phyloP scores from a whole-genome alignment of 2,888 invertebrate genomes.

The Orthosia cruda region DNA sequence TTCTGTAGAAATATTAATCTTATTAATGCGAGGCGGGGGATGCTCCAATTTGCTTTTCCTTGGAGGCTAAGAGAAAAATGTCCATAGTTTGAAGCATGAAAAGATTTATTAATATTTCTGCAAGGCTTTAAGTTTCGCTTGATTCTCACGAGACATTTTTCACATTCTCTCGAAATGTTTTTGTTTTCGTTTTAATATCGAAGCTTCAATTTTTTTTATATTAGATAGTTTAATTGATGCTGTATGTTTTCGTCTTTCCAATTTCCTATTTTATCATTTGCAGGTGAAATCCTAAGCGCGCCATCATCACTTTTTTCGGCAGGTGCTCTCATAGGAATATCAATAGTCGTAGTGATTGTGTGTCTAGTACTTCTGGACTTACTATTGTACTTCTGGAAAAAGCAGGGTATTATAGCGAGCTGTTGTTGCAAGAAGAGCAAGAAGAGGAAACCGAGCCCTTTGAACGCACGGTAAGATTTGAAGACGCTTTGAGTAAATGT shows the following conservation, averaged over 20 bases:
- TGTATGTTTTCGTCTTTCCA: no score
- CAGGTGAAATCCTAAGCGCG: slow-evolving; percentile 27
- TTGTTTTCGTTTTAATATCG: no score
- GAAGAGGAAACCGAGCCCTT: slow-evolving; percentile 84
- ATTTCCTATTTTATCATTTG: not conserved
- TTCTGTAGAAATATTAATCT: slow-evolving; percentile 1
- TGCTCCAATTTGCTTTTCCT: not conserved
- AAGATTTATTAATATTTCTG: slow-evolving; percentile 3
- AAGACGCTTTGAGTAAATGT: not conserved
- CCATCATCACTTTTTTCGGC: slow-evolving; percentile 89
- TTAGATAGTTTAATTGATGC: no score
- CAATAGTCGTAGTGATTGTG: slow-evolving; percentile 94
- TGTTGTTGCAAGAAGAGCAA: slow-evolving; percentile 93
- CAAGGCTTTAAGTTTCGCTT: not conserved
- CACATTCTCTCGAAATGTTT: no score
- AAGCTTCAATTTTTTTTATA: no score
- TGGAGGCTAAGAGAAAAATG: not conserved
- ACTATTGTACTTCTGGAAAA: slow-evolving; percentile 93
- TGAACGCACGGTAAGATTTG: slow-evolving; percentile 80
- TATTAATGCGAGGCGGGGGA: not conserved
- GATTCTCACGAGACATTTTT: not conserved
- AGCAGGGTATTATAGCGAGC: slow-evolving; percentile 93
- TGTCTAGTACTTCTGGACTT: slow-evolving; percentile 96
- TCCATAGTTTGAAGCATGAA: not conserved
- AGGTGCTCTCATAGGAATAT: slow-evolving; percentile 95